Base-by-base conservation (phyloP, 2,888 invertebrate species). In the Chaetoderma sp. region DNA sequence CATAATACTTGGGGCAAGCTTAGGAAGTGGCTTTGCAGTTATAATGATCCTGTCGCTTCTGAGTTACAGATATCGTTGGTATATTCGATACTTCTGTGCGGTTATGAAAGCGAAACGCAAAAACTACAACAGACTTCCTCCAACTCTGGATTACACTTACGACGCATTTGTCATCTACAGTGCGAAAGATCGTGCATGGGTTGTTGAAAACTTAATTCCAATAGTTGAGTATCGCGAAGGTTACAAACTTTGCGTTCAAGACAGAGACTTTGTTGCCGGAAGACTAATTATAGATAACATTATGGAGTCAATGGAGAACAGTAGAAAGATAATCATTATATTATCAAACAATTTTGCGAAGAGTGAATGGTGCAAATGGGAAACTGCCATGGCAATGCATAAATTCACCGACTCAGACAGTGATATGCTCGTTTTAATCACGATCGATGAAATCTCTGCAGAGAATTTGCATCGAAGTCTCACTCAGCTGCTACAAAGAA, bases 291-390 rank as follows among this genome's bases (percentile, higher is more conserved):
- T 92, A 67, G 92, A 92, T 78, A 92, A 92, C 73, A 92, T 92
- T 69, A 89, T 91, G 0, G 89, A 90, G 0, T 90, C 91, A 76
- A 91, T 92, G 89, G 91, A 92, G 73, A 88, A 90, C 1, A 92
- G 92, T 0, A 86, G 90, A 21, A 89, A 89, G 4, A 89, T 92
- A 0, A 88, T 92, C 85, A 83, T 92, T 63, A 88, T 92, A 8
- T 88, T 92, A 16, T 91, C 92, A 0, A 87, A 89, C 44, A 87
- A 88, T 70, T 92, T 92, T 80, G 82, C 92, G 6, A 84, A 89
- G 8, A 92, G 92, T 71, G 91, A 91, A 70, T 92, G 92, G 92
- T 92, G 92, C 75, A 90, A 91, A 75, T 92, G 91, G 72, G 92
- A 92, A 82, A 90, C 92, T 90, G 90, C 91, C 73, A 78, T 92